phyloP scores from a whole-genome alignment of 2,797 vertebrate species.

The Bradypodion ventrale region DNA sequence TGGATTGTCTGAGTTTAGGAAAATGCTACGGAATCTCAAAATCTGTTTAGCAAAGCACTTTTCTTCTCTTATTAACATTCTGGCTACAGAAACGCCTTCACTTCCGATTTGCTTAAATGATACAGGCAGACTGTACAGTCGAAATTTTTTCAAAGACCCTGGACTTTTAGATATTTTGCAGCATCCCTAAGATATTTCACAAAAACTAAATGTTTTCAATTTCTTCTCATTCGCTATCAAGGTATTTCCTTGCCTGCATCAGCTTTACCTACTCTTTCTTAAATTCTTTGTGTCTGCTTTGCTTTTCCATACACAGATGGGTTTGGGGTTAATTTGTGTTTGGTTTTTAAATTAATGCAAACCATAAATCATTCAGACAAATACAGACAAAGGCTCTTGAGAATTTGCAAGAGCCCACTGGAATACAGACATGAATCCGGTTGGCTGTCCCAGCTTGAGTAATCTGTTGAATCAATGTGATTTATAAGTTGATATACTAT shows the following conservation, averaged over 20 bases:
- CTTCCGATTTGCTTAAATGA: conserved; percentile 62
- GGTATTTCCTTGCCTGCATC: not conserved
- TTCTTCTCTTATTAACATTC: conserved; percentile 55
- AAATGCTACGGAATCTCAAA: conserved; percentile 48
- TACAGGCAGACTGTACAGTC: conserved; percentile 33
- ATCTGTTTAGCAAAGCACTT: conserved; percentile 47
- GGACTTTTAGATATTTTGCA: conserved; percentile 47
- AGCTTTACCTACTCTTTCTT: not conserved
- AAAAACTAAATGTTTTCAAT: conserved; percentile 43
- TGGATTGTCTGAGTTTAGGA: conserved; percentile 12
- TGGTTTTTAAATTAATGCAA: not conserved
- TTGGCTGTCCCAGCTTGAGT: too few species aligned
- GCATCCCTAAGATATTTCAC: conserved; percentile 38
- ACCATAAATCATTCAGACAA: too few species aligned
- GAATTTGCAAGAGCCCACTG: not conserved
- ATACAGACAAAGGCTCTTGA: not conserved
- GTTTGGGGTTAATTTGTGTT: not conserved
- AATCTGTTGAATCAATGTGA: too few species aligned
- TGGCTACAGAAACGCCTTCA: conserved; percentile 51
- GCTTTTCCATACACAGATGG: not conserved
- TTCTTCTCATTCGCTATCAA: not conserved
- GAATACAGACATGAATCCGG: too few species aligned
- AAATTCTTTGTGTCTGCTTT: not conserved
- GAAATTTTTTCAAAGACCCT: conserved; percentile 52
- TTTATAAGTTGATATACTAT: too few species aligned